Base-by-base conservation (phyloP, 2,888 invertebrate genomes). In the Drosophila kuntzei region DNA sequence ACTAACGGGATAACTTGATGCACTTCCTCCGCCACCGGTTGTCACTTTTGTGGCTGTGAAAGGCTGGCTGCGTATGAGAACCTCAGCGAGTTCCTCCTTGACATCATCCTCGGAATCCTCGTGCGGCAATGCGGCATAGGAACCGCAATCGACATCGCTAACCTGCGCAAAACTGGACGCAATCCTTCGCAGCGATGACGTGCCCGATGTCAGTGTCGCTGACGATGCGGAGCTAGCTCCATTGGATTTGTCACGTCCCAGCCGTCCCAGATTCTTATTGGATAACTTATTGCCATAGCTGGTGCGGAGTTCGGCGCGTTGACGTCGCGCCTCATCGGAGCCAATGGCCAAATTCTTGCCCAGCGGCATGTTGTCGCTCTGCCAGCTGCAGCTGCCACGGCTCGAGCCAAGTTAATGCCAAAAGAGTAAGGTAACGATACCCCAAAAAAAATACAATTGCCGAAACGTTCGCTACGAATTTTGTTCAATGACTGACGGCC, bases 101-200 rank as follows among this genome's bases (percentile, higher is more conserved):
- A 53, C 47, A 69, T 87, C 82, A 1, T 69, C 79, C n/a, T 84
- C 82, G 20, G 58, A 47, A 11, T 85, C 87, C 20, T 84, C 87
- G 18, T 29, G 51, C 2, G 76, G 85, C 29, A 72, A 16, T 1
- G 81, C 79, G 14, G 51, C 69, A 34, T 16, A 57, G 0, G 53
- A 50, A 5, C 82, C 87, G 8, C 44, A 55, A 0, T 29, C 37
- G 8, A 79, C 53, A 20, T 87, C 63, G 27, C 76, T 59, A 0
- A 82, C 82, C 22, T 76, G 55, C 3, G 73, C 87, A 47, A 69
- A 87, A 20, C 87, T 82, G 6, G 87, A 87, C 2, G 87, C 73
- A n/a, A 82, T 81, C 12, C 79, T 50, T 6, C 82, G 73, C 71
- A 82, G 25, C 4, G 82, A 53, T 14, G 64, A 16, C 14, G 57